Base-by-base conservation (phyloP, 2,113 vertebrate species). In the Takifugu flavidus region DNA sequence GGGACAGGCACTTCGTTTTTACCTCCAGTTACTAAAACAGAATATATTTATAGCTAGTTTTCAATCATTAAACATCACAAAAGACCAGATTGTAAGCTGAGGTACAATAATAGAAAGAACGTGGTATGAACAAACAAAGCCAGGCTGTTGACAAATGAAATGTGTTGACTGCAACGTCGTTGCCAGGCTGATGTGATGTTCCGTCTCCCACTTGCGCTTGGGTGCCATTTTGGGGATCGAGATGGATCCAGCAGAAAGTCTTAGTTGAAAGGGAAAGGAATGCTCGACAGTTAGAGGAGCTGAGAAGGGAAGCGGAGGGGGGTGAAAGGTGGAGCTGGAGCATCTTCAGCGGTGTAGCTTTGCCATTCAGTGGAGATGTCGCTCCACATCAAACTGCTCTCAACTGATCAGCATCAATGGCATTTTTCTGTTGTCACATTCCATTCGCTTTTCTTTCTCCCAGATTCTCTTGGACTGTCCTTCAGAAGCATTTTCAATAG, bases 361-460 rank as follows among this genome's bases (percentile, higher is more conserved):
- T 6, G 53, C 65, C 69, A 79, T 84, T 88, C 69, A 79, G 78
- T 62, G 1, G 65, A 62, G 81, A 80, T 59, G 75, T 89, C 86
- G 86, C 75, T 74, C 77, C 69, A 81, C 82, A 84, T 87, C 85
- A 82, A 77, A 75, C 81, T 46, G 71, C 68, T 72, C 78, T 68
- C 85, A 77, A 78, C 89, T 89, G 91, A 89, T 88, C 83, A 86
- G 78, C 82, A 89, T 90, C 89, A 90, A 88, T 87, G 81, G 85
- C 85, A 87, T 89, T 89, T 90, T 82, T 86, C 84, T 80, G 72
- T 86, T 84, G 87, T 89, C 89, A 90, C 90, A 92, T 91, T 91
- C 90, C 91, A 91, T 84, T 89, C 59, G 57, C 76, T 63, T 74
- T 83, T 72, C 77, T 88, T 83, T 82, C 81, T 86, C 82, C 77